Base-by-base conservation (phyloP, 2,888 invertebrate genomes). In the Itoplectis maculator region DNA sequence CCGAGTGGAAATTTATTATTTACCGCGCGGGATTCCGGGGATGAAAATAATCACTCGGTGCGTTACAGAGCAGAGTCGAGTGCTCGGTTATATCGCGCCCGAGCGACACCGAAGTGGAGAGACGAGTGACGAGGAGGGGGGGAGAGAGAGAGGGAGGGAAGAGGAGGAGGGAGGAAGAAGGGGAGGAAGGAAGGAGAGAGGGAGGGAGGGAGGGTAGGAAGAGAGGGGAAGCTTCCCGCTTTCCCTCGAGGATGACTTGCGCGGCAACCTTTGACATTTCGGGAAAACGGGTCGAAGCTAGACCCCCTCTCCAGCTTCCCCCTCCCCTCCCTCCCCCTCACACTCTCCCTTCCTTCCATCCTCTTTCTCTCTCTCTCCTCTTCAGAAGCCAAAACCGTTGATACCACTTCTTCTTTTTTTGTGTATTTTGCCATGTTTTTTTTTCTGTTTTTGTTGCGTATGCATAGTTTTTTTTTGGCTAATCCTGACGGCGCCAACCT, bases 251-350 rank as follows among this genome's bases (percentile, higher is more conserved):
- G 73, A 80, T 81, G 88, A 81, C 88, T 88, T 91, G 91, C 90
- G 90, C 91, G 87, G 85, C 86, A 88, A 90, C 91, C 91, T 90
- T 90, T 91, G 90, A 90, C 90, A 91, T 91, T 91, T 91, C 86
- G 79, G 84, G 86, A 87, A 87, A 78, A 87, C 88, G 88, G 89
- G 88, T 90, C 89, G 87, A 90, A 90, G 87, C 86, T 81, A 83
- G 80, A 54, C 77, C 42, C 45, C 69, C 63, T 56, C 54, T 29
- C 51, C 72, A 23, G 13, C 54, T 15, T 65, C 63, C 37, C 54
- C 23, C 45, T n/a, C n/a, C n/a, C n/a, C n/a, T n/a, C n/a, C n/a
- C n/a, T n/a, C n/a, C n/a, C n/a, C n/a, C n/a, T n/a, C n/a, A n/a
- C n/a, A n/a, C n/a, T n/a, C n/a, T n/a, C n/a, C n/a, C n/a, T n/a